A percentile compares a stretch with the other conserved stretches of the same genome.
Conservation (phyloP, 2,797 vertebrate species). For the Cynopterus sphinx region DNA sequence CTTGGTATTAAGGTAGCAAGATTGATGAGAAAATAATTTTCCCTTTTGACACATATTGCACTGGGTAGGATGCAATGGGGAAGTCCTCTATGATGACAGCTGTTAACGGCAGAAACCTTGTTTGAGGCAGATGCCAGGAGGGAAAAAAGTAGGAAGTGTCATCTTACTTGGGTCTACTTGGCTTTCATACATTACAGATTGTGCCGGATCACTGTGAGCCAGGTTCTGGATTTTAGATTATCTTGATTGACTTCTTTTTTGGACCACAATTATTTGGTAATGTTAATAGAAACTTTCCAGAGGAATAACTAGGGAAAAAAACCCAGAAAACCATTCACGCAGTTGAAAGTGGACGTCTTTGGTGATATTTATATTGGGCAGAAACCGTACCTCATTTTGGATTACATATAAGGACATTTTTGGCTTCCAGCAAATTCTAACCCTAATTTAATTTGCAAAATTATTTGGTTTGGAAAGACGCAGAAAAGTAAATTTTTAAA, state of each 20-base stretch:
- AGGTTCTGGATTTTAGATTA: background rate
- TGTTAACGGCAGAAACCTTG: constrained; percentile 9
- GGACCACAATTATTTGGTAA: constrained; percentile 44
- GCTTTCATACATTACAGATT: background rate
- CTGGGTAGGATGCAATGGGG: background rate
- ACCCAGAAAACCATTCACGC: constrained; percentile 28
- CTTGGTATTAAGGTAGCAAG: constrained; percentile 25
- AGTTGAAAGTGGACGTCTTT: constrained; percentile 15
- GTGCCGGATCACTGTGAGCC: background rate
- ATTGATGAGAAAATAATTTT: constrained; percentile 53
- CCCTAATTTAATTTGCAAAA: constrained; percentile 65
- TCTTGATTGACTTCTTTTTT: constrained; percentile 54
- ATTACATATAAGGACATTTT: constrained; percentile 47
- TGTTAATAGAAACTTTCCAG: constrained; percentile 49
- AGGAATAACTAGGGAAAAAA: constrained; percentile 46
- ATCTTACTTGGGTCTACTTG: background rate
- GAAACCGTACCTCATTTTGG: constrained; percentile 41
- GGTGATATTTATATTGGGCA: constrained; percentile 53
- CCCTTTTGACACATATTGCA: background rate
- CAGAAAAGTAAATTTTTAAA: constrained; percentile 66
- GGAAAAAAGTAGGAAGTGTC: constrained; percentile 10
- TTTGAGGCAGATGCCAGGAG: background rate
- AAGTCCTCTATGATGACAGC: constrained; percentile 10
- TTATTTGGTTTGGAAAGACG: constrained; percentile 62
- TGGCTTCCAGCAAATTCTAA: constrained; percentile 64